These are phyloP conservation scores for Epinephelus awoara DNA, from an alignment of 2,797 vertebrate genomes.

Conservation along the genomic window DNA sequence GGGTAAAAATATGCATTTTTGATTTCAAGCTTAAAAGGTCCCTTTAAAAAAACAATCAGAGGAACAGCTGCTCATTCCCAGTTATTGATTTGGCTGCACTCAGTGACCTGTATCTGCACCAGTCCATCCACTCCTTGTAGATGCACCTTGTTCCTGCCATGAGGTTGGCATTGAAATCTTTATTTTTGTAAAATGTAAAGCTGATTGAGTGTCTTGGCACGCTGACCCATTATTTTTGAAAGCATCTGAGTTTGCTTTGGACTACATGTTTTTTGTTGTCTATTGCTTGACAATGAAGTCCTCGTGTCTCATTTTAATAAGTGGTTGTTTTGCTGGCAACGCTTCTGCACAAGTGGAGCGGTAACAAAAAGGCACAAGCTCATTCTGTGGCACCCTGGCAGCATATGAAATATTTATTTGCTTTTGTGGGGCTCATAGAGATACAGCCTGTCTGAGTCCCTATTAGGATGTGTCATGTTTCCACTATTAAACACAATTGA, in stretches of 20 bases:
- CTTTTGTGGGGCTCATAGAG: not conserved
- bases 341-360: slow-evolving; percentile 64
- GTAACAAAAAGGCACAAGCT: slow-evolving; percentile 71
- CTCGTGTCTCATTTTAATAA: slow-evolving; percentile 50
- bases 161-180: slow-evolving; percentile 38
- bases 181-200: slow-evolving; percentile 55
- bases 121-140: slow-evolving; percentile 38
- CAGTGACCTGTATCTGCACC: slow-evolving; percentile 34
- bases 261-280: slow-evolving; percentile 40
- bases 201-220: slow-evolving; percentile 90
- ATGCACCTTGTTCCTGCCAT: slow-evolving; percentile 47
- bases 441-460: slow-evolving; percentile 8
- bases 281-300: slow-evolving; percentile 52
- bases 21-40: too few relatives aligned
- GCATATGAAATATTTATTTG: slow-evolving; percentile 43
- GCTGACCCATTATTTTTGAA: slow-evolving; percentile 58
- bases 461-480: slow-evolving; percentile 29
- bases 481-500: slow-evolving; percentile 17
- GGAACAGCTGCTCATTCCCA: slow-evolving; percentile 2
- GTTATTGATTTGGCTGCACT: slow-evolving; percentile 3
- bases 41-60: not conserved
- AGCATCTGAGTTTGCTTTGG: slow-evolving; percentile 54
- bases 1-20: too few relatives aligned
- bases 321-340: slow-evolving; percentile 56
- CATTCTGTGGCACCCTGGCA: slow-evolving; percentile 64